These are phyloP conservation scores for Telmatherina bonti DNA, from an alignment of 2,797 vertebrate genomes.

Conservation along the genomic window DNA sequence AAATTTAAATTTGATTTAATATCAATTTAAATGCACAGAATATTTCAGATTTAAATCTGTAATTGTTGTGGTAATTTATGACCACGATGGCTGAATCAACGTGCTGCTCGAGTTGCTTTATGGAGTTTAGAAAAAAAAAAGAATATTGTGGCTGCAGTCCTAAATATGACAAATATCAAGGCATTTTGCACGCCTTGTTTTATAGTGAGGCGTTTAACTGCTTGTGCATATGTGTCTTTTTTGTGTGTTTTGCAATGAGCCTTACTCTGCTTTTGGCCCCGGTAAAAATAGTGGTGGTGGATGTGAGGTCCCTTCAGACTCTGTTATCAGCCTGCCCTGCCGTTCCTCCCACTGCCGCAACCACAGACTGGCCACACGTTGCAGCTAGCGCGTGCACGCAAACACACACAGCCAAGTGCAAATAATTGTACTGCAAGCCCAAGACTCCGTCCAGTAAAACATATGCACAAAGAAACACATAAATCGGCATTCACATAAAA, in stretches of 20 bases:
- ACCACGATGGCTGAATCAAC: neutral
- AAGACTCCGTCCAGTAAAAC: conserved; percentile 61
- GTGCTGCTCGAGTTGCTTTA: neutral
- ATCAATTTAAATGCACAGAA: too few species aligned
- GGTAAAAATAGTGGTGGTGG: conserved; percentile 84
- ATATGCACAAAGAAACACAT: conserved; percentile 58
- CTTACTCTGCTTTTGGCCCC: conserved; percentile 70
- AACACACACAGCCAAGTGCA: conserved; percentile 51
- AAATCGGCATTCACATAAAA: conserved; percentile 71
- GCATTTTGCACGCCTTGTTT: conserved; percentile 57
- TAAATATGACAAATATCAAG: conserved; percentile 52
- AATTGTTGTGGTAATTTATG: neutral
- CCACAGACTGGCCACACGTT: conserved; percentile 77
- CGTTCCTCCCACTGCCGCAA: conserved; percentile 76
- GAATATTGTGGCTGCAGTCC: neutral
- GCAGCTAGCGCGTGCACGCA: conserved; percentile 31
- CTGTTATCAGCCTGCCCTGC: conserved; percentile 80
- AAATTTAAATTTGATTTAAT: too few species aligned
- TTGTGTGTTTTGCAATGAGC: conserved; percentile 60
- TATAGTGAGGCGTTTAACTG: conserved; percentile 49
- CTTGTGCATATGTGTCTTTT: conserved; percentile 37
- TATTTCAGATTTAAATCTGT: too few species aligned
- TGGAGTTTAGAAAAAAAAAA: neutral
- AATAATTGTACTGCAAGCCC: conserved; percentile 63
- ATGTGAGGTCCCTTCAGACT: conserved; percentile 81